A percentile compares a stretch with the other conserved stretches of the same genome.
These are phyloP conservation scores for Megalonaias nervosa DNA, from an alignment of 1,140 invertebrate genomes.

Conservation along the genomic window DNA sequence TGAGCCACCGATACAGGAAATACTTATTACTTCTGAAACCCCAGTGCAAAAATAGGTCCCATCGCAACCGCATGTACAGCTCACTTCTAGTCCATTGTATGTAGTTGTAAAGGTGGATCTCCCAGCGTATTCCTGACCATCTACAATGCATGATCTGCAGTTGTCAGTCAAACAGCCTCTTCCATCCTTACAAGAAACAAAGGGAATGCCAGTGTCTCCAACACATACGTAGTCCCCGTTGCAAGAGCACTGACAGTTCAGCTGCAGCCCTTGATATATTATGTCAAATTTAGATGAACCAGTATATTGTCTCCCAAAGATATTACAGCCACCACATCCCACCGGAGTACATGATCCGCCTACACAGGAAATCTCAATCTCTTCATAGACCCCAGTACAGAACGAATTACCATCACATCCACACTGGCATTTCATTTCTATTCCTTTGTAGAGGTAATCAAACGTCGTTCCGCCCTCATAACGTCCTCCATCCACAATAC, in stretches of 20 bases:
- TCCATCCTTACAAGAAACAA: constrained; percentile 18
- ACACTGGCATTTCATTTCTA: constrained; percentile 22
- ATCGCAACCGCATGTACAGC: constrained; percentile 32
- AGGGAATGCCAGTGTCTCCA: background rate
- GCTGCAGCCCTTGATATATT: constrained; percentile 15
- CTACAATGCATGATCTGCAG: constrained; percentile 4
- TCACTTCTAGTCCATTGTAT: constrained; percentile 27
- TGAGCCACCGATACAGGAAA: constrained; percentile 17
- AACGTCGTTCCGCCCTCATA: constrained; percentile 11
- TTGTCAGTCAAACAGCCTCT: constrained; percentile 9
- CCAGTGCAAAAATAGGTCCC: constrained; percentile 15
- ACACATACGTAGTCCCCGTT: constrained; percentile 18
- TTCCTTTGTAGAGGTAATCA: constrained; percentile 15
- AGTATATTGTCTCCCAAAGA: constrained; percentile 13
- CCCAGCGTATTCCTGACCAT: constrained; percentile 8
- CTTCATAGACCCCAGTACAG: constrained; percentile 21
- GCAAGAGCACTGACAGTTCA: constrained; percentile 21
- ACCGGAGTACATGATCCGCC: constrained; percentile 17
- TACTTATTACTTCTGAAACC: constrained; percentile 19
- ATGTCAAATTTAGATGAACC: constrained; percentile 14
- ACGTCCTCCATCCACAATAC: constrained; percentile 3
- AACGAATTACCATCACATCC: constrained; percentile 25
- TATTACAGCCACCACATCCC: constrained; percentile 15
- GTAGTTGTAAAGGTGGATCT: constrained; percentile 12
- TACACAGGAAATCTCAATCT: constrained; percentile 23